Evolutionary conservation across 2,888 invertebrate species (phyloP).

Genomic region (Lysandra coridon): DNA sequence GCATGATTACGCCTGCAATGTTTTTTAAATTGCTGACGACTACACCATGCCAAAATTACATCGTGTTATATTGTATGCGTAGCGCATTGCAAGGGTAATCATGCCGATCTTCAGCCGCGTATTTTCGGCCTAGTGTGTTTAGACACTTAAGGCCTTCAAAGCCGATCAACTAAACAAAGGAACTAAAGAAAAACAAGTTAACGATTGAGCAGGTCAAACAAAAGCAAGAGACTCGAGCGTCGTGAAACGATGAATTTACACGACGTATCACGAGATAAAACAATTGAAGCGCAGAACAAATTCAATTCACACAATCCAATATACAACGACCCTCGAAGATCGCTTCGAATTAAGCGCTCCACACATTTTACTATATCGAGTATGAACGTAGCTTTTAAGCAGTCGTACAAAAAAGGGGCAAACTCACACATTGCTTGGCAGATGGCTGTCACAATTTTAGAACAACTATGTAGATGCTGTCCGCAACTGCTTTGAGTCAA

Average conservation of each 20-base stretch:
- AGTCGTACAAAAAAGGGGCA: not conserved
- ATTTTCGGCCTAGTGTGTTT: too few species aligned
- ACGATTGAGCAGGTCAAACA: slow-evolving; percentile 4
- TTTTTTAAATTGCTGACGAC: too few species aligned
- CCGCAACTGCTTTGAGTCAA: too few species aligned
- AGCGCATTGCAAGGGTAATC: too few species aligned
- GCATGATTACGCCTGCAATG: too few species aligned
- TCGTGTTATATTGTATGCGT: too few species aligned
- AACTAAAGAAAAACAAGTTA: not conserved
- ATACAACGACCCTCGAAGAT: slow-evolving; percentile 49
- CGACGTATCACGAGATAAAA: slow-evolving; percentile 33
- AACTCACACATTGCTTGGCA: not conserved
- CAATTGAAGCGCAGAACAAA: slow-evolving; percentile 42
- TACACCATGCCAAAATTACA: too few species aligned
- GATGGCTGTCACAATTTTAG: too few species aligned
- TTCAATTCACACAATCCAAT: slow-evolving; percentile 54
- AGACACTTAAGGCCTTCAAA: too few species aligned
- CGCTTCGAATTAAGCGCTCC: slow-evolving; percentile 51
- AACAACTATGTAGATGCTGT: too few species aligned
- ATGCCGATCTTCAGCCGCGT: too few species aligned
- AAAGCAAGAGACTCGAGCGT: not conserved
- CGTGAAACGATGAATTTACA: slow-evolving; percentile 13
- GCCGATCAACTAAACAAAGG: not conserved
- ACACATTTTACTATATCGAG: not conserved
- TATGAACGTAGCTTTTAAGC: not conserved